A percentile compares a stretch with the other conserved stretches of the same genome.
These are phyloP conservation scores for Trichacis sp. DNA, from an alignment of 2,888 invertebrate species.

Conservation along the genomic window DNA sequence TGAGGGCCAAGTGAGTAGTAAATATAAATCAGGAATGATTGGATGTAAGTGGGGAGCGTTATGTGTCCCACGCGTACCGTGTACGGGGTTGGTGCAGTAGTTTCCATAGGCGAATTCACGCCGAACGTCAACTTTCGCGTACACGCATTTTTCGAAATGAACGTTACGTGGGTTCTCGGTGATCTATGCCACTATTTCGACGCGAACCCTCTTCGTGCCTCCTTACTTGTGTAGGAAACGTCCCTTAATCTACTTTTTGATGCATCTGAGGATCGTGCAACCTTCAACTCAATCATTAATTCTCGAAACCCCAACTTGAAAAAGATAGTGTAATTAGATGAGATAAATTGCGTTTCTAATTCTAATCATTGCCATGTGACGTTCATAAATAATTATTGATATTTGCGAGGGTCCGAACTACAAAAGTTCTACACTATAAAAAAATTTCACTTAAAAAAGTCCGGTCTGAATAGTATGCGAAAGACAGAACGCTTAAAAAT, in stretches of 20 bases:
- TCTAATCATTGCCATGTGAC: no score
- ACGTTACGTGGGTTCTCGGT: constrained; percentile 10
- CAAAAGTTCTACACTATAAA: no score
- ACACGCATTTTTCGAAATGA: constrained; percentile 23
- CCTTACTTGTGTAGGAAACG: constrained; percentile 26
- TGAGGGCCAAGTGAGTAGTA: constrained; percentile 68
- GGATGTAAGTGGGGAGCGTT: constrained; percentile 69
- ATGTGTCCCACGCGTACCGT: constrained; percentile 69
- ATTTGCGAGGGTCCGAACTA: no score
- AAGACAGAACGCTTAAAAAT: no score
- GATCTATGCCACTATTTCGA: constrained; percentile 7
- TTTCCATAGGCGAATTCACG: constrained; percentile 17
- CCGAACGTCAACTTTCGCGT: constrained; percentile 17
- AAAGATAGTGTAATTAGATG: no score
- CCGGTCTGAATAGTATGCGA: no score
- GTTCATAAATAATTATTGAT: no score
- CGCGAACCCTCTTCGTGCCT: constrained; percentile 17
- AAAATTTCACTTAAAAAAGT: no score
- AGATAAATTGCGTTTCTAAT: no score
- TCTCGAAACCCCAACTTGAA: neutral
- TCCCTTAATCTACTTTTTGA: constrained; percentile 33
- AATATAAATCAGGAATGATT: constrained; percentile 70
- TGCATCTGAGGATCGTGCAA: constrained; percentile 31
- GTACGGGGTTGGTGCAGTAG: constrained; percentile 58
- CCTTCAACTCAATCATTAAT: constrained; percentile 25